Evolutionary conservation across 2,797 vertebrate species (phyloP), one percentile per base, ranked within the genome.

Genomic region (Schizopygopsis malacanthus): DNA sequence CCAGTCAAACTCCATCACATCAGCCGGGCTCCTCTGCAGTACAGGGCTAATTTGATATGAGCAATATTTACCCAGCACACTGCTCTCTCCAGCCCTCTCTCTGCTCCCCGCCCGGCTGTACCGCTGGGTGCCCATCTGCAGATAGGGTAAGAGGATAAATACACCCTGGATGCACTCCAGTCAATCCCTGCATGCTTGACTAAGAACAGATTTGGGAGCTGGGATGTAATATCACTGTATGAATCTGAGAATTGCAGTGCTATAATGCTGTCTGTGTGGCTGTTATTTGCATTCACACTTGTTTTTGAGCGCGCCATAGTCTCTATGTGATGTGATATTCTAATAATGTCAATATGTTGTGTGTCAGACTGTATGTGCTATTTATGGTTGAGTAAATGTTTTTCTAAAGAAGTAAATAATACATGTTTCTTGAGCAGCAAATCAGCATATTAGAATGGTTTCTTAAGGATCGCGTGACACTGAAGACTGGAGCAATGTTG

Each of bases 41-140:
- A 45, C 45, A 71, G 52, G 77, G 37, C 86, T 84, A 78, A 88
- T 87, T 84, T 89, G 22, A 86, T 87, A 84, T 71, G 86, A 87
- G 71, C 82, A 79, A 85, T 77, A 82, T 86, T 90, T 87, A 79
- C 73, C 75, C 79, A 25, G 72, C 82, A 13, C 54, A 67, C 50
- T 37, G 52, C 43, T 76, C 71, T 77, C 70, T 83, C 11, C 61
- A 47, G 50, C 18, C 59, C 25, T 71, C 67, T 37, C 37, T 79
- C 79, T 82, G 67, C 41, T 78, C 61, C 52, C 37, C 45, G 39
- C 25, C 41, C 25, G 33, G 28, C 72, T 79, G 39, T 79, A 70
- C 67, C 5, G 15, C 50, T 85, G 75, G 67, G 82, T 70, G 83
- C 79, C 76, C 79, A 85, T 87, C 83, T 87, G 81, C 50, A 85